Evolutionary conservation across 1,140 invertebrate genomes (phyloP).

Genomic region (Brachionus manjavacas): DNA sequence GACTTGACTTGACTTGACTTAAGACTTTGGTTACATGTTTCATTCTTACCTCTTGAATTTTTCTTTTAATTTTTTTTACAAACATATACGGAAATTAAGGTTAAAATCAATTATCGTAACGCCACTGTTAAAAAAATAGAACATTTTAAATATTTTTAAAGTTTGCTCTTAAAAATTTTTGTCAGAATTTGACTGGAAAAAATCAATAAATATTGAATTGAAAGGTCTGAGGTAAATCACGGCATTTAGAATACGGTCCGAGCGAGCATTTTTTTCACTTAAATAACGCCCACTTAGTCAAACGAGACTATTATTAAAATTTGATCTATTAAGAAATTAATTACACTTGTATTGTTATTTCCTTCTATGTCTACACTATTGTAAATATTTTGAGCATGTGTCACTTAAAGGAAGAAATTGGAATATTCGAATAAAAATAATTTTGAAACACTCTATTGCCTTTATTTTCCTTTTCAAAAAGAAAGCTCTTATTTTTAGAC

Average conservation of each 20-base stretch:
- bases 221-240: neutral
- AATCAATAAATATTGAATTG: neutral
- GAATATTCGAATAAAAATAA: neutral
- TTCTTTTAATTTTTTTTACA: too few species aligned
- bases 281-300: neutral
- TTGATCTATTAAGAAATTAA: neutral
- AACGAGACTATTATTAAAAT: neutral
- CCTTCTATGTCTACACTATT: neutral
- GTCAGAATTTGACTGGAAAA: neutral
- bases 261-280: neutral
- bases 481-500: neutral
- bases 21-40: too few species aligned
- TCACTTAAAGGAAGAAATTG: neutral
- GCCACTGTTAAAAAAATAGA: neutral
- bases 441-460: neutral
- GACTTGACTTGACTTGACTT: too few species aligned
- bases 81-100: too few species aligned
- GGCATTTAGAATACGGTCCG: neutral
- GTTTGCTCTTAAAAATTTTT: neutral
- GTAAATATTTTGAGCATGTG: neutral
- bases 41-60: too few species aligned
- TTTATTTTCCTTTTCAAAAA: neutral
- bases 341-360: constrained; percentile 5
- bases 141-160: neutral
- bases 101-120: too few species aligned